phyloP scores from a whole-genome alignment of 2,797 vertebrate species.

The Sebastes cheni region DNA sequence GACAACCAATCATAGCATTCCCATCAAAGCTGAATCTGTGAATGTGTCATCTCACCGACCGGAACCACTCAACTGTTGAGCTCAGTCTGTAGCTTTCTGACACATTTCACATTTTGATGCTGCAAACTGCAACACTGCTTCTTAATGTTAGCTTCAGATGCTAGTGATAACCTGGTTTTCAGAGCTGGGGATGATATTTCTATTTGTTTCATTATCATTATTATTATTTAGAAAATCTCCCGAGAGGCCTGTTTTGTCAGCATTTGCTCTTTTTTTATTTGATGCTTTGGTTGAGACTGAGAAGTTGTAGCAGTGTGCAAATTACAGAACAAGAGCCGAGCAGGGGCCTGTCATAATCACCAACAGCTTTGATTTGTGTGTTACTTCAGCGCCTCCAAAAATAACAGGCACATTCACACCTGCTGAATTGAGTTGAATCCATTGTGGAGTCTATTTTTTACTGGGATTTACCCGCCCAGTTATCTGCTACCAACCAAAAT shows the following conservation, averaged over 20 bases:
- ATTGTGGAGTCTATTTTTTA: not conserved
- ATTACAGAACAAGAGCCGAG: conserved; percentile 15
- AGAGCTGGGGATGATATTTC: conserved; percentile 2
- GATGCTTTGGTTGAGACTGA: conserved; percentile 34
- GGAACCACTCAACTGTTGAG: conserved; percentile 3
- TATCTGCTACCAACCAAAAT: conserved; percentile 51
- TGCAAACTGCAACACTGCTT: conserved; percentile 25
- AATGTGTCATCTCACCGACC: conserved; percentile 12
- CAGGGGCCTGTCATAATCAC: conserved; percentile 1
- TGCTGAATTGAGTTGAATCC: not conserved
- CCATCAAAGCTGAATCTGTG: conserved; percentile 16
- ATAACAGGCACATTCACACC: conserved; percentile 1
- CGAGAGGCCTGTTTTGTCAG: not conserved
- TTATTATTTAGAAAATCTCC: not conserved
- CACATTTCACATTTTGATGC: conserved; percentile 20
- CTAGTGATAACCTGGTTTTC: conserved; percentile 9
- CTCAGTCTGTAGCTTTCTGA: conserved; percentile 7
- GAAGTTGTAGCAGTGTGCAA: not conserved
- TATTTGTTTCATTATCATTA: not conserved
- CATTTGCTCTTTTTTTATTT: conserved; percentile 2
- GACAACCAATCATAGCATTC: conserved; percentile 19
- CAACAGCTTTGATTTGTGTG: conserved; percentile 6
- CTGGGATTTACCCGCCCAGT: conserved; percentile 8
- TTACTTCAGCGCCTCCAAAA: conserved; percentile 5
- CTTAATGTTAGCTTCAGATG: conserved; percentile 8